Percentiles rank a stretch among this genome's conserved stretches.
Conservation (phyloP, 1,140 invertebrate genomes). For the Zaprionus nigranus region DNA sequence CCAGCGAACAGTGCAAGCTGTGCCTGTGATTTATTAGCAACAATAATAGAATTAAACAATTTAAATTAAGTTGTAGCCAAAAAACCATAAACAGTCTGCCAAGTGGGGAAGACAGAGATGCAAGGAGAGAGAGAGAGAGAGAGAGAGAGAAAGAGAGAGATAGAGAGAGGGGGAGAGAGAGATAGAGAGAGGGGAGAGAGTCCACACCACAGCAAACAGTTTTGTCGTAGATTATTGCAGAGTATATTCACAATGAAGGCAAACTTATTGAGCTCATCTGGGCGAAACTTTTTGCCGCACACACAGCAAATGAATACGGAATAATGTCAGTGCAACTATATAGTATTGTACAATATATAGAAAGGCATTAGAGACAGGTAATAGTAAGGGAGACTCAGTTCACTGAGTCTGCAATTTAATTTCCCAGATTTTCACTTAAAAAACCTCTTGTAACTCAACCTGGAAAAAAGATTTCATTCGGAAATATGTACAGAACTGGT, state of each 20-base stretch:
- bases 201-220: constrained; percentile 31
- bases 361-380: too few species aligned
- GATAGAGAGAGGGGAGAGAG: not conserved
- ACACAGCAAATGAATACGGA: not conserved
- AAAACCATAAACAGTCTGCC: constrained; percentile 81
- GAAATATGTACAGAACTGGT: not conserved
- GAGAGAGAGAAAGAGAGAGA: not conserved
- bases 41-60: constrained; percentile 85
- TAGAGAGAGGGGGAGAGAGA: not conserved
- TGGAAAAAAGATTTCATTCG: not conserved
- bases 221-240: not conserved
- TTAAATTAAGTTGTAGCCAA: constrained; percentile 84
- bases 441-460: not conserved
- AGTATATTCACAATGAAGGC: not conserved
- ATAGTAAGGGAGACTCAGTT: too few species aligned
- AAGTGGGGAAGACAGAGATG: constrained; percentile 17
- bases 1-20: constrained; percentile 72
- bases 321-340: not conserved
- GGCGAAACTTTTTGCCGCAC: not conserved
- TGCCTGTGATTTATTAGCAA: constrained; percentile 84
- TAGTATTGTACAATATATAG: too few species aligned
- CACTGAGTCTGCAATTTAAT: not conserved
- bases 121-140: not conserved
- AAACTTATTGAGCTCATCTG: constrained; percentile 7
- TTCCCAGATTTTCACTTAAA: not conserved